Evolutionary conservation across 2,888 invertebrate species (phyloP), one percentile per base, ranked within the genome.

Genomic region (Bombylius major): DNA sequence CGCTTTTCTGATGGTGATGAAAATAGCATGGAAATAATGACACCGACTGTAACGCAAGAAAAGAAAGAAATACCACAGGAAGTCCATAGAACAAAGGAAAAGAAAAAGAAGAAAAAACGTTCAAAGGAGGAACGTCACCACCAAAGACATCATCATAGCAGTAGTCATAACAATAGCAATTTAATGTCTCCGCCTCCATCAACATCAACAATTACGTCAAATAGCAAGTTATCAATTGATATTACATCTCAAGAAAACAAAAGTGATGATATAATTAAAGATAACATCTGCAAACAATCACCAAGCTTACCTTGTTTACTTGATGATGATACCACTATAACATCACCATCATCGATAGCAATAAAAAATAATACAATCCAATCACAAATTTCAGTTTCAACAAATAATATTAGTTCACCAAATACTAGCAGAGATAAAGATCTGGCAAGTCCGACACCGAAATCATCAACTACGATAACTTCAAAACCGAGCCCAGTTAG

Each of bases 91-190:
- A 76, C 77, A 53, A 86, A 84, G 67, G 88, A 89, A 63, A 88
- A 86, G 72, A 89, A 87, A 72, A 90, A 90, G 74, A 90, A 89
- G 70, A 83, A 88, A 64, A 90, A 89, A 70, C 87, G 85, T 67
- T 87, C 82, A 54, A 87, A 84, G 69, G 89, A 89, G 65, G 89
- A 89, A 59, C 80, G 82, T 61, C 82, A 83, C 61, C 82, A 79
- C 45, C 81, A 80, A 66, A 80, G 82, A 59, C 81, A 83, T 65
- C 82, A 83, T 64, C 83, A 86, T 67, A 82, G 82, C 57, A 60
- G 50, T 49, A 55, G 47, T 50, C 61, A 51, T 13, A 50, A 55
- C 51, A 60, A 56, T 46, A 56, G 56, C 44, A 56, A 51, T 46
- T 62, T 61, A 32, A 57, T 70, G 69, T 56, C 72, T 67, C 55